A percentile compares a stretch with the other conserved stretches of the same genome.
phyloP scores from a whole-genome alignment of 2,113 vertebrate species.

The Esox niger region DNA sequence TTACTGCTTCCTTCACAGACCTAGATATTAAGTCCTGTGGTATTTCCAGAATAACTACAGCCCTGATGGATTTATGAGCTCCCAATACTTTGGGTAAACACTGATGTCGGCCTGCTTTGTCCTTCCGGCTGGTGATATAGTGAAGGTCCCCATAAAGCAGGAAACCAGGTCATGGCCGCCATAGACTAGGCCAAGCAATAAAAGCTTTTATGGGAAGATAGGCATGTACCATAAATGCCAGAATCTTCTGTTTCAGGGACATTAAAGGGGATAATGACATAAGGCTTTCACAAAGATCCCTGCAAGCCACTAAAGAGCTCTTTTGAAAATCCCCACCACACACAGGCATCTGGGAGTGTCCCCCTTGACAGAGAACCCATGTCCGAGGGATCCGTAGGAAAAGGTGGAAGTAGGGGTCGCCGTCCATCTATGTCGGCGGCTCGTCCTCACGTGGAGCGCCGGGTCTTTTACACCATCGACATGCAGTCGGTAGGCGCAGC shows the following conservation, averaged over 20 bases:
- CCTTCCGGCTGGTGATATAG: constrained; percentile 55
- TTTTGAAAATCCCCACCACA: constrained; percentile 6
- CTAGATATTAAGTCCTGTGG: constrained; percentile 27
- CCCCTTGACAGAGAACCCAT: constrained; percentile 27
- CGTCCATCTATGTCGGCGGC: constrained; percentile 47
- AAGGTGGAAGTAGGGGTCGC: constrained; percentile 30
- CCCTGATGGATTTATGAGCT: constrained; percentile 67
- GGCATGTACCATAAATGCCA: constrained; percentile 73
- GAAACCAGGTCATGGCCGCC: constrained; percentile 69
- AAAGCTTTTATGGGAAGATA: constrained; percentile 72
- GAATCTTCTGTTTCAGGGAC: constrained; percentile 66
- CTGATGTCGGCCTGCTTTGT: constrained; percentile 66
- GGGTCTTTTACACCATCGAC: constrained; percentile 53
- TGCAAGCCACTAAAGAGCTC: constrained; percentile 10
- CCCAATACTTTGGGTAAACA: constrained; percentile 71
- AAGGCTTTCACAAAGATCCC: constrained; percentile 55
- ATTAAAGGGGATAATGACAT: constrained; percentile 68
- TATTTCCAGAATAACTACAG: constrained; percentile 69
- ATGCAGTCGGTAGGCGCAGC: constrained; percentile 49
- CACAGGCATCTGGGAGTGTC: constrained; percentile 16
- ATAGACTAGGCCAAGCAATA: constrained; percentile 66
- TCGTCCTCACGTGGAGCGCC: constrained; percentile 53
- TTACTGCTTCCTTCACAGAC: not conserved
- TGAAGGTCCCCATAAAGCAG: constrained; percentile 70
- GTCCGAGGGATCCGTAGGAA: constrained; percentile 37